Conservation (phyloP, 2,113 vertebrate species). For the Melanocharis versteri region DNA sequence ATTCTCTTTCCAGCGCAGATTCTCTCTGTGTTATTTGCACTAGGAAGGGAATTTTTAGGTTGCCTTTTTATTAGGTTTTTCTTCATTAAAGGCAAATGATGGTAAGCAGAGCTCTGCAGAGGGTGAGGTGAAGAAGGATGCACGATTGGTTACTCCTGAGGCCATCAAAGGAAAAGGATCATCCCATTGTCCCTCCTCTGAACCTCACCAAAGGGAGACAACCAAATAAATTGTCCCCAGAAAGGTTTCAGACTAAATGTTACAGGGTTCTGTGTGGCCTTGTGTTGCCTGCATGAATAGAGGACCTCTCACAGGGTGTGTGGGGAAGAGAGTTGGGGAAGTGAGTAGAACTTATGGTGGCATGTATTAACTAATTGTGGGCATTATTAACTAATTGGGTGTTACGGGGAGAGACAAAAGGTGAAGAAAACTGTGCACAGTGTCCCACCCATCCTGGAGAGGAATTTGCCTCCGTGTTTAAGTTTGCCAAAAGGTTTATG, state of each 20-base stretch:
- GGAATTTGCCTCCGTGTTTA: fast-evolving
- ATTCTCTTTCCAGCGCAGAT: neutral
- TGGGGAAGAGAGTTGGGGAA: fast-evolving
- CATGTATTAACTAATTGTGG: neutral
- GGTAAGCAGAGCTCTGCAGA: neutral
- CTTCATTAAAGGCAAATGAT: neutral
- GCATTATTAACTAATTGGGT: neutral
- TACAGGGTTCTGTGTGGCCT: neutral
- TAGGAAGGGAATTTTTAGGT: neutral
- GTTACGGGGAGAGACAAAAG: neutral
- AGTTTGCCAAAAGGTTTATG: neutral
- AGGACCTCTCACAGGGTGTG: fast-evolving
- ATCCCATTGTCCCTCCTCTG: neutral
- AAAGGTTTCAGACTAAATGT: neutral
- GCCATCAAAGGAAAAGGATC: neutral
- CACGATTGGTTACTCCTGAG: neutral
- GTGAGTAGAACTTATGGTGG: neutral
- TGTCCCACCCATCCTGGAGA: neutral
- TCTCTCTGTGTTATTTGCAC: neutral
- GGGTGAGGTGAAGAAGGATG: neutral
- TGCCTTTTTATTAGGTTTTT: neutral
- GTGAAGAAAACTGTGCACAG: neutral
- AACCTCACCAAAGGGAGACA: neutral
- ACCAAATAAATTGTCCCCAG: neutral
- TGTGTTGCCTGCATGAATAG: neutral